These are phyloP conservation scores for Eupeodes latifasciatus DNA, from an alignment of 2,888 invertebrate genomes.

Conservation along the genomic window DNA sequence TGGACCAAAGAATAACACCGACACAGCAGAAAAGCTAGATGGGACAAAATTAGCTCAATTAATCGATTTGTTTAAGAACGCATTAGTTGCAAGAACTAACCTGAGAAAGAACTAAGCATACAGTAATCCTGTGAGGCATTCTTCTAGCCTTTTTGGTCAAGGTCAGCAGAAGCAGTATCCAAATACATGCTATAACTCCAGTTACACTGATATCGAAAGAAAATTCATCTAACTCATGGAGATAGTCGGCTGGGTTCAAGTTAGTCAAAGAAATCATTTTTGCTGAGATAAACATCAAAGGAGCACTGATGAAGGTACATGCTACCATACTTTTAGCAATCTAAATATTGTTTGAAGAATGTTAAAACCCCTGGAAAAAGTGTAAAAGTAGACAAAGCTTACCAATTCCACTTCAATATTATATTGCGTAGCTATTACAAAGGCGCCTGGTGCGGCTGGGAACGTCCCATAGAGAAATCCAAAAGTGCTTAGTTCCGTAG, in stretches of 20 bases:
- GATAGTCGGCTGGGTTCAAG: constrained; percentile 89
- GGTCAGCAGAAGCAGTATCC: constrained; percentile 90
- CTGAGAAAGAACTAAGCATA: constrained; percentile 92
- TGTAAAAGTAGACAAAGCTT: constrained; percentile 78
- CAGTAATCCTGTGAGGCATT: constrained; percentile 92
- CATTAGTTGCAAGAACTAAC: constrained; percentile 83
- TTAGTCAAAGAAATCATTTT: constrained; percentile 94
- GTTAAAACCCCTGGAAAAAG: neutral
- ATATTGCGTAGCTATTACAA: constrained; percentile 96
- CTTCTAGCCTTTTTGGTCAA: constrained; percentile 90
- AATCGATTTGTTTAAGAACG: neutral
- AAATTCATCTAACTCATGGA: constrained; percentile 90
- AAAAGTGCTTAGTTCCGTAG: constrained; percentile 93
- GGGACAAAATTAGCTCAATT: constrained; percentile 24
- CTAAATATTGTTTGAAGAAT: constrained; percentile 84
- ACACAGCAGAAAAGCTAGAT: constrained; percentile 87
- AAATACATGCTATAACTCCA: constrained; percentile 90
- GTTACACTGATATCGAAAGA: constrained; percentile 93
- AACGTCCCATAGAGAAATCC: constrained; percentile 98
- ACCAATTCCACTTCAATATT: constrained; percentile 94
- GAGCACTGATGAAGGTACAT: constrained; percentile 96
- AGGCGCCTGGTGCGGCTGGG: constrained; percentile 97
- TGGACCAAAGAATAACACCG: constrained; percentile 91
- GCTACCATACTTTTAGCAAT: constrained; percentile 97
- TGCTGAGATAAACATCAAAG: constrained; percentile 97